Evolutionary conservation across 2,113 vertebrate genomes (phyloP), one percentile per base, ranked within the genome.

Genomic region (Ctenomys sociabilis): DNA sequence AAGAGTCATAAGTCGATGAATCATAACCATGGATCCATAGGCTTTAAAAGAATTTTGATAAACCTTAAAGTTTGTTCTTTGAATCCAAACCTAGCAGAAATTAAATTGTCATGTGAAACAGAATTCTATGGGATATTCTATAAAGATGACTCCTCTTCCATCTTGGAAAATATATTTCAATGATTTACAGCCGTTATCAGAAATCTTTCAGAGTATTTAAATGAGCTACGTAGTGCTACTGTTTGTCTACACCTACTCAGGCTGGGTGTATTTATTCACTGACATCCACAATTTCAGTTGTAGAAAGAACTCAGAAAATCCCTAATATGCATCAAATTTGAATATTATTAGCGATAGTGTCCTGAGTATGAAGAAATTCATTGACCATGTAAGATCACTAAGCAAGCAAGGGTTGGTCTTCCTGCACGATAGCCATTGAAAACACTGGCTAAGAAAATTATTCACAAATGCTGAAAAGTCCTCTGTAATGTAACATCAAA

Each of bases 61-160:
- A 21, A 61, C 13, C 5, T 64, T n/a, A 21, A 7, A 57, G 28
- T 81, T 66, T 80, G n/a, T 78, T 88, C 75, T 92, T 85, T 57
- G n/a, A 90, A 68, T 75, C 49, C 19, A 88, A 28, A 61, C 37
- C 85, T 43, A 93, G 78, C 32, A 88, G 85, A 95, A 95, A 96
- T 63, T 24, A 87, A 92, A 64, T 82, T n/a, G 84, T 32, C 24
- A 9, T 10, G 1, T 49, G 28, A 28, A 80, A 63, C 22, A 75
- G n/a, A 70, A 43, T 85, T 90, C 92, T 66, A 72, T 57, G 92
- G 35, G 72, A 82, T 24, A 57, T 68, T 92, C 77, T 73, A 6
- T 43, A 64, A 87, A 88, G n/a, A 64, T 32, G 59, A 45, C 35
- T 84, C 8, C 30, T 66, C 17, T n/a, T 19, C 6, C 64, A 5